Evolutionary conservation across 2,888 invertebrate genomes (phyloP), one percentile per base, ranked within the genome.

Genomic region (Callimorpha dominula): DNA sequence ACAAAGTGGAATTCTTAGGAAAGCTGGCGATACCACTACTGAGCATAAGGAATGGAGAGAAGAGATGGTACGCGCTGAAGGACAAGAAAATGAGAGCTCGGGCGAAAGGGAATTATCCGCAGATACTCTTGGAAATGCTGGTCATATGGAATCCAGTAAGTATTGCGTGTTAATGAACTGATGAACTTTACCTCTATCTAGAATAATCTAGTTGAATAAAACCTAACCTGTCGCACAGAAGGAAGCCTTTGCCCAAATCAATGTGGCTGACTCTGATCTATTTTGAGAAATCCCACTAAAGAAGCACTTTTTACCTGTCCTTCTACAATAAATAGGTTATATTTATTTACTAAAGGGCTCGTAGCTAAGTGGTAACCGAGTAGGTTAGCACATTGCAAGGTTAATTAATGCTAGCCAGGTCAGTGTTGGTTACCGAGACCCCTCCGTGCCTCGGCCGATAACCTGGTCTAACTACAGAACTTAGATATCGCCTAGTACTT

Each of bases 1-100:
- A 99, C 91, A 99, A 99, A 92, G 99, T 99, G 15, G 99, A 99
- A 92, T 99, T 99, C 91, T 95, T 99, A 17, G 99, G 99, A 1
- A 99, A 98, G 92, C 96, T 99, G 14, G 97, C 97, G 5, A 97
- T 99, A 83, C 99, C 99, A 0, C 92, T 99, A 68, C 93, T 99
- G 72, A 96, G 97, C 86, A 97, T 99, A 82, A 96, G 97, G 80
- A 99, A 98, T 88, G 98, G 99, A 0, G 99, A 99, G 88, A 98
- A 98, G 89, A 96, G 98, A 79, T 99, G 99, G 99, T 99, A 98
- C 91, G 98, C 98, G 0, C 94, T 99, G 64, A 99, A 99, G 90
- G 99, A 99, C 91, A 98, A 99, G 92, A 99, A 99, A 89, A 96
- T 99, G 87, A 96, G 98, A 57, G 96, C 97, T 1, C 94, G 99